Base-by-base conservation (phyloP, 1,140 invertebrate genomes). In the Zaprionus ghesquierei region DNA sequence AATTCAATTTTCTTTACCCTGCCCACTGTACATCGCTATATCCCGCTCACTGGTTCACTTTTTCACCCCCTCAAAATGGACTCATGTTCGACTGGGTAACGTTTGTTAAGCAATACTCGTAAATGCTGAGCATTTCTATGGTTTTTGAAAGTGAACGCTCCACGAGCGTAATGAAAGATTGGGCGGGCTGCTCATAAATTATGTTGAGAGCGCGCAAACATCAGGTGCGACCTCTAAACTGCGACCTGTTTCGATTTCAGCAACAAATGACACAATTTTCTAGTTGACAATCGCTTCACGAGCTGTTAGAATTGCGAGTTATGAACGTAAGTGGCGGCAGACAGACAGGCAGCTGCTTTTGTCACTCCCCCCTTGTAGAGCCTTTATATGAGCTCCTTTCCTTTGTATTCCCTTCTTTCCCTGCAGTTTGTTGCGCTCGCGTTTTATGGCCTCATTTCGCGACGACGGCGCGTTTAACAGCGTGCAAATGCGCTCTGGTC, bases 101-200 rank as follows among this genome's bases (percentile, higher is more conserved):
- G 61, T 72, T 87, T 87, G 87, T 86, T 82, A 82, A 87, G 82
- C 81, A 86, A 85, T 72, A 22, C 46, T 35, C 29, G 59, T 81
- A 85, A 85, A 85, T 81, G 81, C 76, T 75, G 59, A 62, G 68
- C 81, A 69, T 86, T 87, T 64, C 71, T 79, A 62, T 62, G 50
- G 46, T 68, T 60, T 69, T 81, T 25, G 56, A 22, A 74, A 60
- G 73, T 69, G 71, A 66, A 33, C 25, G n/a, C 46, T n/a, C n/a
- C 35, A 41, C 35, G 35, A 2, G n/a, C 13, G 13, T 31, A 58
- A 15, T 41, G 15, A 31, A 41, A 56, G 23, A 68, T 62, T 69
- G 54, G 54, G 63, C n/a, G 22, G 18, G n/a, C 25, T 31, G 61
- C 62, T 31, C 78, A 68, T 86, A 86, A 78, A 81, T 86, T 55